A percentile compares a stretch with the other conserved stretches of the same genome.
phyloP scores from a whole-genome alignment of 1,140 invertebrate species.

The Dreissena rostriformis region DNA sequence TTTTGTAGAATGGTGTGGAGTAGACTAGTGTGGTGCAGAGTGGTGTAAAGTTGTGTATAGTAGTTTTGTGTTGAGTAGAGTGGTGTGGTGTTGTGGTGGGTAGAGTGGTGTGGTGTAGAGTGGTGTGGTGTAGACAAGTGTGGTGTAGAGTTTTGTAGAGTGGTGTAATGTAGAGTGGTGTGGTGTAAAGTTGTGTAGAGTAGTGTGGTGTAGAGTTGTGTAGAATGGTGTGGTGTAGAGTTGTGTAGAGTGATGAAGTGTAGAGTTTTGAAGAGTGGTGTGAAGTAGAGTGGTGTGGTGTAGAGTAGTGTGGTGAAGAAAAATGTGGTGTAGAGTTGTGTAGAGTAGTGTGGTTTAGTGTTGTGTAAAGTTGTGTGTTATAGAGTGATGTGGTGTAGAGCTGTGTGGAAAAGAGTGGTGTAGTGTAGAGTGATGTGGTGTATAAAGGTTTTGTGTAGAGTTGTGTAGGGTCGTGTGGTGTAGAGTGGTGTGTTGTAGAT shows the following conservation, averaged over 20 bases:
- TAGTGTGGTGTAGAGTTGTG: no score
- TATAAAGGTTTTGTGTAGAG: conserved; percentile 32
- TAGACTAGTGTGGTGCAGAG: no score
- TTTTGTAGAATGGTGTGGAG: no score
- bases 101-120: no score
- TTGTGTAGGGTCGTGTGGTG: conserved; percentile 31
- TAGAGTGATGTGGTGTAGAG: conserved; percentile 47
- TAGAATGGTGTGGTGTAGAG: neutral
- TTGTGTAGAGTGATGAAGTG: conserved; percentile 23
- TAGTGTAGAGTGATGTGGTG: conserved; percentile 27
- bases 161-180: no score
- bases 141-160: no score
- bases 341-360: conserved; percentile 38
- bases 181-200: conserved; percentile 14
- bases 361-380: conserved; percentile 28
- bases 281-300: conserved; percentile 5
- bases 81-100: no score
- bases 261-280: neutral
- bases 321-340: conserved; percentile 23
- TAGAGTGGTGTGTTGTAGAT: conserved; percentile 22
- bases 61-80: no score
- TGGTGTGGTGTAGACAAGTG: conserved; percentile 21
- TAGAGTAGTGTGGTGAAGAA: conserved; percentile 19
- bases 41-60: no score
- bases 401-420: conserved; percentile 31